A percentile compares a stretch with the other conserved stretches of the same genome.
phyloP scores from a whole-genome alignment of 2,113 vertebrate species.

The Psittacara wagleri region DNA sequence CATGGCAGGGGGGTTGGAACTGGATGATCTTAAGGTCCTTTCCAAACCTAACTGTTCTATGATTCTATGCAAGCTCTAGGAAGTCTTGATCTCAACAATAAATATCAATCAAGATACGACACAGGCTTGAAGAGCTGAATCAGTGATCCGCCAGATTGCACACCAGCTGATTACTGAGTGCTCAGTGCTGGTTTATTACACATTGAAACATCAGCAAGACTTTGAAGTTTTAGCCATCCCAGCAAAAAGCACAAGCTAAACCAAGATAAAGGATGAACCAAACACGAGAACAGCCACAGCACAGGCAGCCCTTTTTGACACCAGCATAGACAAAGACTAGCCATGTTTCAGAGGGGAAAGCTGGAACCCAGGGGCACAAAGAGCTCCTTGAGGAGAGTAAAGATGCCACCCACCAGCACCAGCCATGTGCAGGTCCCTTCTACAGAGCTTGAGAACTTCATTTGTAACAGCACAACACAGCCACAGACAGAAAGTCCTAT shows the following conservation, averaged over 20 bases:
- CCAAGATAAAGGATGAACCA: fast-evolving
- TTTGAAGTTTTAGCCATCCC: too few species aligned
- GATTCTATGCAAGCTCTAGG: too few species aligned
- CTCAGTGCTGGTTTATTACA: not conserved
- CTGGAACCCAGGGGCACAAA: not conserved
- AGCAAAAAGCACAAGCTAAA: not conserved
- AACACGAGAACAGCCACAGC: not conserved
- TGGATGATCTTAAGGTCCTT: too few species aligned
- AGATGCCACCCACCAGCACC: not conserved
- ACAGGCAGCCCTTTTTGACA: too few species aligned
- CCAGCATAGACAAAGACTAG: not conserved
- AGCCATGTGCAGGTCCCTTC: not conserved
- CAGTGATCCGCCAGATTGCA: not conserved
- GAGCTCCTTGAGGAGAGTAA: too few species aligned
- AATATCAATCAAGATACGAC: not conserved
- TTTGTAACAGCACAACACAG: not conserved
- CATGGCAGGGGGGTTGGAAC: too few species aligned
- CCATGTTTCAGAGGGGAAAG: not conserved
- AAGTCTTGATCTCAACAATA: not conserved
- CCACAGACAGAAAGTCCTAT: not conserved
- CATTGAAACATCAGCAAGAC: not conserved
- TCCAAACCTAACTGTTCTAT: too few species aligned
- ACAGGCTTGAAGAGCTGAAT: not conserved
- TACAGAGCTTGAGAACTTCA: not conserved
- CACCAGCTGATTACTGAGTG: not conserved